These are phyloP conservation scores for Eubasilissa regina DNA, from an alignment of 1,140 invertebrate genomes.

Conservation along the genomic window DNA sequence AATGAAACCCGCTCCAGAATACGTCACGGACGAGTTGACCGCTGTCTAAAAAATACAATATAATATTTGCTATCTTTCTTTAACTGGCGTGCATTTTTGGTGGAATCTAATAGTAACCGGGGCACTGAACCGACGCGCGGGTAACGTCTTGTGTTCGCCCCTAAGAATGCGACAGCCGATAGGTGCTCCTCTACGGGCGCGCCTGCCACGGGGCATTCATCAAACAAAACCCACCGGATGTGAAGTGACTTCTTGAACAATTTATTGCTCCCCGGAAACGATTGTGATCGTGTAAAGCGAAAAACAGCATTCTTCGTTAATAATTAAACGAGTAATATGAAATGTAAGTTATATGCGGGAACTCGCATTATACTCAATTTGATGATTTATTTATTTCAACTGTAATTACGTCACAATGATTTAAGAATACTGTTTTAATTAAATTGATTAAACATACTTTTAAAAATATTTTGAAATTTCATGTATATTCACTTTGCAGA, in stretches of 20 bases:
- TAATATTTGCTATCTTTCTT: too few relatives aligned
- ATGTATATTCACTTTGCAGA: too few relatives aligned
- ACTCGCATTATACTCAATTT: neutral
- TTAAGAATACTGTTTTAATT: too few relatives aligned
- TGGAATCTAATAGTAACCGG: neutral
- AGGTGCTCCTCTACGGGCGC: conserved; percentile 3
- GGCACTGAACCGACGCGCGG: neutral
- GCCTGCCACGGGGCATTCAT: conserved; percentile 28
- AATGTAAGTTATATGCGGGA: conserved; percentile 24
- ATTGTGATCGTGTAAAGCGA: conserved; percentile 45
- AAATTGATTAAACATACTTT: too few relatives aligned
- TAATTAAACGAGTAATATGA: conserved; percentile 40
- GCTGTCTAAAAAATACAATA: too few relatives aligned
- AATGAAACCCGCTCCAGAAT: too few relatives aligned
- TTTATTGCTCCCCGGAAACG: conserved; percentile 46
- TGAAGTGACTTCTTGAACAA: conserved; percentile 41
- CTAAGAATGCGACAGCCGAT: conserved; percentile 12
- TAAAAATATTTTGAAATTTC: too few relatives aligned
- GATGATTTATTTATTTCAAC: neutral
- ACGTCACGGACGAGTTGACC: too few relatives aligned
- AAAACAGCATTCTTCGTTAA: conserved; percentile 44
- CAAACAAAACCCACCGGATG: conserved; percentile 44
- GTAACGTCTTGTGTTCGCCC: neutral
- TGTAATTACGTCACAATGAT: too few relatives aligned
- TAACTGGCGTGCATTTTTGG: too few relatives aligned